Percentiles rank a stretch among this genome's conserved stretches.
phyloP scores from a whole-genome alignment of 2,113 vertebrate genomes.

The Leiothrix lutea region DNA sequence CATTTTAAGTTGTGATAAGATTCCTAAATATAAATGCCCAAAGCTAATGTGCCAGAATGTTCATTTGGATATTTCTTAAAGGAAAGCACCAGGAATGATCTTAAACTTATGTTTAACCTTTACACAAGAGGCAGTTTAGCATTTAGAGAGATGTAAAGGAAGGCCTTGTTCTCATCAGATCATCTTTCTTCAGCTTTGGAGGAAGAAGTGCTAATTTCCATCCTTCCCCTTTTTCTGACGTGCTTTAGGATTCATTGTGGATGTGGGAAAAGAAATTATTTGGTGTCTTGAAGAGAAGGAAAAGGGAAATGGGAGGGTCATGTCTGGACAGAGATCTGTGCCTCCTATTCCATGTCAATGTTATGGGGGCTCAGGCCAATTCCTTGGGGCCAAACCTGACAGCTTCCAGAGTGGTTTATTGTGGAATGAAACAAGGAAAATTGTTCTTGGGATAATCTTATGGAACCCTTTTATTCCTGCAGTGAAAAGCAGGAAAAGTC shows the following conservation, averaged over 20 bases:
- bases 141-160: neutral
- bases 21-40: neutral
- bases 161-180: neutral
- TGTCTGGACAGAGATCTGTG: neutral
- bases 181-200: neutral
- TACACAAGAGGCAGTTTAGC: neutral
- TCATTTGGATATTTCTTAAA: neutral
- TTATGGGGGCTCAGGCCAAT: neutral
- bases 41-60: neutral
- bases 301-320: neutral
- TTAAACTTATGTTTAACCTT: neutral
- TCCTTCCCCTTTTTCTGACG: neutral
- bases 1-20: neutral
- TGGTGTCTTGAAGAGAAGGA: neutral
- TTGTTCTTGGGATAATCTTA: neutral
- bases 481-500: neutral
- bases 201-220: neutral
- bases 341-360: accelerated
- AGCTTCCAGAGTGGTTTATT: neutral
- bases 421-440: neutral
- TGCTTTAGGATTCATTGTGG: neutral
- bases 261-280: neutral
- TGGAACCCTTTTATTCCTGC: neutral
- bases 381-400: neutral
- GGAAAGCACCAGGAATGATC: neutral